These are phyloP conservation scores for Psilanteris sp. DNA, from an alignment of 1,140 invertebrate genomes.

Conservation along the genomic window DNA sequence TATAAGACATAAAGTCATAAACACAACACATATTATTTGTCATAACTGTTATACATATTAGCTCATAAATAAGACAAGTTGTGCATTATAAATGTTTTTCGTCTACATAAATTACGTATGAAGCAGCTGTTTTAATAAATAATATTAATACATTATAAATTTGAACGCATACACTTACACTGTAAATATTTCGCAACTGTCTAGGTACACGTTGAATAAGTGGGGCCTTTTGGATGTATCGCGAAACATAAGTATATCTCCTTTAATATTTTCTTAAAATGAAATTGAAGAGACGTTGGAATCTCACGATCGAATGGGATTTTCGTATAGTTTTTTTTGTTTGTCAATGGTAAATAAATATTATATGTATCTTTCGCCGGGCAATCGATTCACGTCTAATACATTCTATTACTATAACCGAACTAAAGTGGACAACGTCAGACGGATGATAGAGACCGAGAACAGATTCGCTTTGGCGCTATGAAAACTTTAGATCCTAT, in stretches of 20 bases:
- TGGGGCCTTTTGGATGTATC: constrained; percentile 39
- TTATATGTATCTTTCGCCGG: constrained; percentile 64
- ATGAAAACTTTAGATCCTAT: constrained; percentile 64
- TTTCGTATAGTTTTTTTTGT: constrained; percentile 61
- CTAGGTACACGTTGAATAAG: constrained; percentile 32
- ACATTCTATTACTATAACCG: constrained; percentile 62
- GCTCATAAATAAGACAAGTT: constrained; percentile 40
- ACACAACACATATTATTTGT: constrained; percentile 37
- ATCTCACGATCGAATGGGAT: constrained; percentile 58
- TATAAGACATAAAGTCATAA: background rate
- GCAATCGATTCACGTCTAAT: constrained; percentile 64
- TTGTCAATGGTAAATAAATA: constrained; percentile 64
- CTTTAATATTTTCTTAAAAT: constrained; percentile 62
- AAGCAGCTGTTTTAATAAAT: constrained; percentile 60
- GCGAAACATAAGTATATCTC: constrained; percentile 44
- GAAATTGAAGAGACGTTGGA: constrained; percentile 63
- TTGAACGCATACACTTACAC: constrained; percentile 18
- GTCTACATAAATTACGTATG: constrained; percentile 44
- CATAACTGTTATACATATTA: constrained; percentile 45
- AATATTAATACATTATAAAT: constrained; percentile 57
- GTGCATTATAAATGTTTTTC: constrained; percentile 28
- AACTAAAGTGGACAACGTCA: constrained; percentile 63
- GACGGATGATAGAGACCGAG: constrained; percentile 52
- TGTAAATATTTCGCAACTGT: constrained; percentile 51
- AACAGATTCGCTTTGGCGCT: constrained; percentile 52